Evolutionary conservation across 2,797 vertebrate genomes (phyloP).

Genomic region (Garrulus glandarius): DNA sequence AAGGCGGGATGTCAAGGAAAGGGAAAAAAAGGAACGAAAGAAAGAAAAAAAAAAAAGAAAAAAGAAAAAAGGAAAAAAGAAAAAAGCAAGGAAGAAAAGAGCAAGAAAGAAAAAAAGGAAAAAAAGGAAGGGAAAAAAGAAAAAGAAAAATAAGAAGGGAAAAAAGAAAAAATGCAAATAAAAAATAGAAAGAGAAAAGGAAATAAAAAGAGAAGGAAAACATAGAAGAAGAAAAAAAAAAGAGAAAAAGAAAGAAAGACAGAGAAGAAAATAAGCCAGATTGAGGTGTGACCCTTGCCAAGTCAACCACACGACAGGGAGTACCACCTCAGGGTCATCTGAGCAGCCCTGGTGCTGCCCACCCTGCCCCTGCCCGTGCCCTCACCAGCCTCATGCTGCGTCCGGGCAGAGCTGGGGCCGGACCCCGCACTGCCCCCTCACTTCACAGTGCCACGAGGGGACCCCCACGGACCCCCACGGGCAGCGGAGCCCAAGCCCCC

Average conservation of each 20-base stretch:
- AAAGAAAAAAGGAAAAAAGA: rapidly evolving
- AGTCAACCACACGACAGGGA: background rate
- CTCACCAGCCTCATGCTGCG: background rate
- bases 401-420: background rate
- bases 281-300: background rate
- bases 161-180: background rate
- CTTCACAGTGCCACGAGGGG: background rate
- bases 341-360: background rate
- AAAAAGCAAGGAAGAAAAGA: rapidly evolving
- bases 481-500: background rate
- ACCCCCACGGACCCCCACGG: rapidly evolving
- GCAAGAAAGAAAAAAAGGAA: rapidly evolving
- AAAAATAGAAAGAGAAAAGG: background rate
- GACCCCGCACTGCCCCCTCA: background rate
- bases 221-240: background rate
- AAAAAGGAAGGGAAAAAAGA: rapidly evolving
- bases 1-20: background rate
- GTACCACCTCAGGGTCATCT: background rate
- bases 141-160: background rate
- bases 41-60: rapidly evolving
- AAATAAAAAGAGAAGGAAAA: background rate
- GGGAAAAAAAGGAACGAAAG: no score
- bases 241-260: background rate
- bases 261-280: background rate
- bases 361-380: background rate